Conservation (phyloP, 2,888 invertebrate species). For the Eupithecia inturbata region DNA sequence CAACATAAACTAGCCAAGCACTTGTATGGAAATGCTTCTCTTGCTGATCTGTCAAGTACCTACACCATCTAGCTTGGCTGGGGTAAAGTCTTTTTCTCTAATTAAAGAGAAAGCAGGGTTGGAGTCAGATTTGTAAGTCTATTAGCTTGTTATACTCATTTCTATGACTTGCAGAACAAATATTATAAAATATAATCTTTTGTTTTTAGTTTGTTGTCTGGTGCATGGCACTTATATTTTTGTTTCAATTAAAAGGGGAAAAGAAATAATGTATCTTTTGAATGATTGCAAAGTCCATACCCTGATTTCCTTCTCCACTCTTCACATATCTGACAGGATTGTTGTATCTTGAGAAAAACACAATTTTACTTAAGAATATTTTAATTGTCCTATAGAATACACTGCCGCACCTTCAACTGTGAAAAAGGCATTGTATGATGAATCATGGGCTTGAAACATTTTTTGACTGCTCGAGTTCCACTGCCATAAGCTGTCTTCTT, state of each 20-base stretch:
- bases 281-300: not conserved
- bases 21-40: not conserved
- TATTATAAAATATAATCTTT: conserved; percentile 46
- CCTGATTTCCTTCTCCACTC: not conserved
- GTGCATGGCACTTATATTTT: conserved; percentile 58
- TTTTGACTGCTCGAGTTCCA: conserved; percentile 59
- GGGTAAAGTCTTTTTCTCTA: conserved; percentile 15
- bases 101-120: not conserved
- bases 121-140: conserved; percentile 43
- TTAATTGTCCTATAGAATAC: conserved; percentile 72
- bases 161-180: conserved; percentile 51
- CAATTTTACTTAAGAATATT: conserved; percentile 61
- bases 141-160: conserved; percentile 51
- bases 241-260: conserved; percentile 42
- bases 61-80: not conserved
- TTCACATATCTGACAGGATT: not conserved
- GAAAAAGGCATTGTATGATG: conserved; percentile 68
- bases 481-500: conserved; percentile 68
- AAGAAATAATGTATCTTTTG: conserved; percentile 23
- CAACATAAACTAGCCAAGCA: not conserved
- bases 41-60: not conserved
- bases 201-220: conserved; percentile 53
- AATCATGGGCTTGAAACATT: conserved; percentile 71
- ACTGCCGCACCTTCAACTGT: conserved; percentile 53
- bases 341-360: conserved; percentile 9